Base-by-base conservation (phyloP, 1,140 invertebrate genomes). In the Macrosteles quadrilineatus region DNA sequence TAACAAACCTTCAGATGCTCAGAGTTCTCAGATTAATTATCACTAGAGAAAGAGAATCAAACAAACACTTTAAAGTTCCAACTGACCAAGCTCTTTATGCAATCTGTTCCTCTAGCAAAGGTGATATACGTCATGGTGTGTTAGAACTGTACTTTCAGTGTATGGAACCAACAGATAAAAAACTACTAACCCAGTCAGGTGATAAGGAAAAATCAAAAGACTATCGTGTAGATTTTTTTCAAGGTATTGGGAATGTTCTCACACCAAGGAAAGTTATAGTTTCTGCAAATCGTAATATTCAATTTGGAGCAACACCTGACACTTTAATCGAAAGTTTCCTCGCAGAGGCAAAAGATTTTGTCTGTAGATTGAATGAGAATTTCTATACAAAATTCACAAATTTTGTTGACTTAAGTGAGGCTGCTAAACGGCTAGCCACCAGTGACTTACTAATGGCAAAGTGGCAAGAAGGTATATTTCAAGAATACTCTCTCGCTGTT, bases 331-430 rank as follows among this genome's bases (percentile, higher is more conserved):
- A 87, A 65, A 84, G 84, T 70, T 90, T 91, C 75, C 76, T 82
- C 27, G 85, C 85, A 4, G 86, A 89, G 68, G 85, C 89, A 0
- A 82, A 75, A 67, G 85, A 83, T 12, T 90, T 91, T 77, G 78
- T 87, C 0, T 83, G 85, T 64, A 91, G 91, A 75, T 78, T 92
- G 9, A 85, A 88, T 75, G 88, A 90, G 75, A 92, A 92, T 82
- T 92, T 90, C 78, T 76, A 90, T 29, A 85, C 86, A 47, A 90
- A 90, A 72, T 91, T 91, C 72, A 81, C 83, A 1, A 81, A 82
- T 67, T 83, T 89, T 3, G 80, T 85, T 36, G 81, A 89, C 75
- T 81, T 83, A 1, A 77, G 82, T 31, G 74, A 78, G 59, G 87
- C 87, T 17, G 77, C 85, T 0, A 79, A 88, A 70, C 81, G 85